These are phyloP conservation scores for Hystrix cristata DNA, from an alignment of 2,113 vertebrate species.

Conservation along the genomic window DNA sequence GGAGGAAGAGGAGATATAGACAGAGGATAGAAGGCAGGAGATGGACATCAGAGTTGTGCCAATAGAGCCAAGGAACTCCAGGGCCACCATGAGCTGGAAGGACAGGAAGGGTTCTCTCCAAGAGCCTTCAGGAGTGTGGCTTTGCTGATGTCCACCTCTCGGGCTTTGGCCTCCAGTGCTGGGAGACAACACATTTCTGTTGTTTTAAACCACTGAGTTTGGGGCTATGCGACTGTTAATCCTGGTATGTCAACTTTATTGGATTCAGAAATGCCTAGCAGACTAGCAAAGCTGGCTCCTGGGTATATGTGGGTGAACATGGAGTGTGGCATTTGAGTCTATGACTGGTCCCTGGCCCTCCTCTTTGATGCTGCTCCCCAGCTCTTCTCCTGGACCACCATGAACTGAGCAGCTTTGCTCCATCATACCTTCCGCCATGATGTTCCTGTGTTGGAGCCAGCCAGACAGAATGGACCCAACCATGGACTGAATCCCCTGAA, in stretches of 20 bases:
- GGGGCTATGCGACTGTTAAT: neutral
- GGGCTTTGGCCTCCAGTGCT: neutral
- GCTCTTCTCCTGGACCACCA: neutral
- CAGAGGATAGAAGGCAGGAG: neutral
- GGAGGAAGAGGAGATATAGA: neutral
- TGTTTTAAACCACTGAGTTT: fast-evolving
- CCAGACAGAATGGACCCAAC: neutral
- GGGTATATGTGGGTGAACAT: neutral
- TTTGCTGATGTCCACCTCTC: fast-evolving
- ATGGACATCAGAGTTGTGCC: neutral
- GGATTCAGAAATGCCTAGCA: neutral
- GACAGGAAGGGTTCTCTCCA: neutral
- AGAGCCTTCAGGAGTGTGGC: fast-evolving
- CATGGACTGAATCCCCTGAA: neutral
- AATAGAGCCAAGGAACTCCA: neutral
- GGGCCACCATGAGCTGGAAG: neutral
- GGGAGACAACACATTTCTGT: fast-evolving
- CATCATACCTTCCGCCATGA: neutral
- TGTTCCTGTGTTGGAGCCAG: neutral
- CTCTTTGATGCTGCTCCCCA: neutral
- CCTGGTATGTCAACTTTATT: neutral
- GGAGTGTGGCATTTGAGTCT: neutral
- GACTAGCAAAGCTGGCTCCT: neutral
- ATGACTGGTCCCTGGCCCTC: neutral
- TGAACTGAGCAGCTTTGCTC: neutral